A percentile compares a stretch with the other conserved stretches of the same genome.
These are phyloP conservation scores for Picathartes gymnocephalus DNA, from an alignment of 2,113 vertebrate species.

Conservation along the genomic window DNA sequence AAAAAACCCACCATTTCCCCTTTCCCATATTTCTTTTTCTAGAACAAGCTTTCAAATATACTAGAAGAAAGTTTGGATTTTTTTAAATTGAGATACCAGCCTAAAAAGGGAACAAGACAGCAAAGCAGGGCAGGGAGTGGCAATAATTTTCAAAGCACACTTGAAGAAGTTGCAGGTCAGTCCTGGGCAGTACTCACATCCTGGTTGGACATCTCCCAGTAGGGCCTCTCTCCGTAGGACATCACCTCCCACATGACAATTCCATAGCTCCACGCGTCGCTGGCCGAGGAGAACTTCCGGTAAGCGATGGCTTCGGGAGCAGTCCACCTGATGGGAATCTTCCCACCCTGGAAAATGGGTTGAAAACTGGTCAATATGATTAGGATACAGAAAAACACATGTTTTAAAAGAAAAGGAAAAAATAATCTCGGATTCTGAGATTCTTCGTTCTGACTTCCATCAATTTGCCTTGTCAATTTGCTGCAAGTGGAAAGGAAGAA, in stretches of 20 bases:
- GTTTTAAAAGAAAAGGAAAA: not conserved
- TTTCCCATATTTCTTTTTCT: not conserved
- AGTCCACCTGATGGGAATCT: conserved; percentile 95
- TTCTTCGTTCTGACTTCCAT: not conserved
- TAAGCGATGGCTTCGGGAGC: conserved; percentile 94
- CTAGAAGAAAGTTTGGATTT: not conserved
- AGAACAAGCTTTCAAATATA: not conserved
- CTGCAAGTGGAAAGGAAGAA: not conserved
- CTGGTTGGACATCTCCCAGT: conserved; percentile 99
- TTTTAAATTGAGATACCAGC: not conserved
- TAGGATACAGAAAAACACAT: not conserved
- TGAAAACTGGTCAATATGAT: not conserved
- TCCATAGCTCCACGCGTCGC: conserved; percentile 93
- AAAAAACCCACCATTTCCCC: not conserved
- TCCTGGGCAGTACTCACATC: conserved; percentile 80
- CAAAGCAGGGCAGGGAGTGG: not conserved
- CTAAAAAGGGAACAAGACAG: not conserved
- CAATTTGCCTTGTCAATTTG: not conserved
- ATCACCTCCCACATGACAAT: conserved; percentile 99
- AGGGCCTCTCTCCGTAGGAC: conserved; percentile 94
- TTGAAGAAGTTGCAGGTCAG: not conserved
- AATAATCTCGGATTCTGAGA: not conserved
- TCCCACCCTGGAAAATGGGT: conserved; percentile 82
- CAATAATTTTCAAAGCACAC: not conserved
- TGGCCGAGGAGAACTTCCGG: conserved; percentile 93